phyloP scores from a whole-genome alignment of 2,888 invertebrate genomes.

The Andrena praecox region DNA sequence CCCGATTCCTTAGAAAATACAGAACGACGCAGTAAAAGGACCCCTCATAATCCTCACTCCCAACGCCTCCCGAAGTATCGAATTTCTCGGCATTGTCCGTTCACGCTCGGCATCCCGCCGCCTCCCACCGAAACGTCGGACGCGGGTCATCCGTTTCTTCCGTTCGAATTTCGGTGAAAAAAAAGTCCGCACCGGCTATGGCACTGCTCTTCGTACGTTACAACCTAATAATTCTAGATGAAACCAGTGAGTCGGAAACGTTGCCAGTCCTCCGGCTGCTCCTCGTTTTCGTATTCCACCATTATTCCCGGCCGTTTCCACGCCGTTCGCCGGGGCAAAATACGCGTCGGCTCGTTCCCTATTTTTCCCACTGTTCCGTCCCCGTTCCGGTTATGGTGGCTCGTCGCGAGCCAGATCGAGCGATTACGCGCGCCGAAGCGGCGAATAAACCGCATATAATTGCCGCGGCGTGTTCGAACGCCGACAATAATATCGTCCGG shows the following conservation, averaged over 20 bases:
- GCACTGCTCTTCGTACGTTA: constrained; percentile 11
- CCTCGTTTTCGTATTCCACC: constrained; percentile 9
- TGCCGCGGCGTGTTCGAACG: constrained; percentile 66
- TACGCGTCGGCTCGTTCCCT: constrained; percentile 12
- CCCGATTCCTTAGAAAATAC: no score
- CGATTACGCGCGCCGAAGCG: constrained; percentile 63
- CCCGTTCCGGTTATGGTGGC: constrained; percentile 53
- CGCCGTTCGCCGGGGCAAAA: constrained; percentile 3
- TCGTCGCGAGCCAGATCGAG: constrained; percentile 65
- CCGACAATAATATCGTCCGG: constrained; percentile 66
- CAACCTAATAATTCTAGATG: constrained; percentile 21
- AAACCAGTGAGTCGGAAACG: constrained; percentile 8
- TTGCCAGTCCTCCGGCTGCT: constrained; percentile 2
- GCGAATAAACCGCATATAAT: constrained; percentile 80
- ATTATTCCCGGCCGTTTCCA: constrained; percentile 6
- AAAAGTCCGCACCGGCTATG: background rate
- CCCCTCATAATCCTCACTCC: no score
- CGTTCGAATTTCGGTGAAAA: background rate
- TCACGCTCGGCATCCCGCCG: no score
- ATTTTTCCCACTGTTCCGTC: constrained; percentile 25
- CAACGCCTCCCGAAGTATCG: no score
- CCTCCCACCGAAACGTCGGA: background rate
- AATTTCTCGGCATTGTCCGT: no score
- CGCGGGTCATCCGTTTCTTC: background rate
- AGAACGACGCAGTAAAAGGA: no score